phyloP scores from a whole-genome alignment of 2,113 vertebrate genomes.

The Symphodus melops region DNA sequence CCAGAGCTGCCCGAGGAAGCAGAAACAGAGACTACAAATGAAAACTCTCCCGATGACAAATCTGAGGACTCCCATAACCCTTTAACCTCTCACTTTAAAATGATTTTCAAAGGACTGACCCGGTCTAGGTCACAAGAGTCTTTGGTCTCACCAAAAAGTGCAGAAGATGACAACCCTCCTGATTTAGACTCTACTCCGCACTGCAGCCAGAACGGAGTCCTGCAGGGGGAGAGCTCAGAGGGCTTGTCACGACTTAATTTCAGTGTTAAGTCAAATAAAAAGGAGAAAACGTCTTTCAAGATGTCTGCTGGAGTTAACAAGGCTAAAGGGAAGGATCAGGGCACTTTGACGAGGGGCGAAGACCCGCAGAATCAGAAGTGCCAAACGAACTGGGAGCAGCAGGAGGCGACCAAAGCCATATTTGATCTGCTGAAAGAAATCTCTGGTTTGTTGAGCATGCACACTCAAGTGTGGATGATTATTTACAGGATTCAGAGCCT shows the following conservation, averaged over 20 bases:
- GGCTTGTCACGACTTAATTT: slow-evolving; percentile 14
- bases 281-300: slow-evolving; percentile 54
- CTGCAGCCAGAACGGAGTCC: slow-evolving; percentile 20
- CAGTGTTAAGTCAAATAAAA: slow-evolving; percentile 51
- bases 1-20: slow-evolving; percentile 17
- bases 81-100: slow-evolving; percentile 65
- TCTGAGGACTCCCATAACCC: slow-evolving; percentile 59
- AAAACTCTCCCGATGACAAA: slow-evolving; percentile 45
- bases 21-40: slow-evolving; percentile 19
- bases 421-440: slow-evolving; percentile 85
- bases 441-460: slow-evolving; percentile 75
- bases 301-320: slow-evolving; percentile 42
- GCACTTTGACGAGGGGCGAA: slow-evolving; percentile 45
- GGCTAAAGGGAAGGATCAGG: slow-evolving; percentile 65
- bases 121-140: slow-evolving; percentile 70
- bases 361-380: slow-evolving; percentile 56
- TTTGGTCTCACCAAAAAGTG: slow-evolving; percentile 48
- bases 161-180: slow-evolving; percentile 14
- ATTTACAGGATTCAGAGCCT: neutral
- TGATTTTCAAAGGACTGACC: slow-evolving; percentile 56
- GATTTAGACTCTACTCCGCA: neutral
- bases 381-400: slow-evolving; percentile 67
- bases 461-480: neutral
- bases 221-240: slow-evolving; percentile 35
- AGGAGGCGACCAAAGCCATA: slow-evolving; percentile 80